phyloP scores from a whole-genome alignment of 2,888 invertebrate species.

The Strigamia crassipes region DNA sequence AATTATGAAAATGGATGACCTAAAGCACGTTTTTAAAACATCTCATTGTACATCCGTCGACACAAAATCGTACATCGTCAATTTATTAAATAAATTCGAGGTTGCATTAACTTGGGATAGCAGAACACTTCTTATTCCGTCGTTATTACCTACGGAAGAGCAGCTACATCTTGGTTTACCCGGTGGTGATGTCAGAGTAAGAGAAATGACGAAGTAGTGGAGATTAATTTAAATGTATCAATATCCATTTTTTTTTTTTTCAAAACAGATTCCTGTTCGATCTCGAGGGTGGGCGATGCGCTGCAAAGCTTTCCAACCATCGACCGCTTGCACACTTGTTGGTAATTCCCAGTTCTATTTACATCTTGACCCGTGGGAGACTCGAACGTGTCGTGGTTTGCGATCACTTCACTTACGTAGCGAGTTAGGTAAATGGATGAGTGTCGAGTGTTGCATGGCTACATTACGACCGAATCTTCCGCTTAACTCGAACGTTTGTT shows the following conservation, averaged over 20 bases:
- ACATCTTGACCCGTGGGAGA: constrained; percentile 48
- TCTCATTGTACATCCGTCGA: constrained; percentile 73
- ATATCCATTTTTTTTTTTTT: background rate
- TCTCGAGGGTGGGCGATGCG: constrained; percentile 71
- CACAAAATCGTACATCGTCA: constrained; percentile 80
- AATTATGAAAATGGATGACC: constrained; percentile 90
- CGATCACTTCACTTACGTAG: constrained; percentile 37
- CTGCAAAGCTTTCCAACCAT: constrained; percentile 65
- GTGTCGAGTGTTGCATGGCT: constrained; percentile 10
- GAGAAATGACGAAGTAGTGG: constrained; percentile 45
- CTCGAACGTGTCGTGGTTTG: background rate
- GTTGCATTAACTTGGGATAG: constrained; percentile 96
- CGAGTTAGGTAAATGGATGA: constrained; percentile 27
- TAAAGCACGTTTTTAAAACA: constrained; percentile 90
- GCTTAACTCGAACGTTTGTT: constrained; percentile 12
- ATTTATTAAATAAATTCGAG: constrained; percentile 93
- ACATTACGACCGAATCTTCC: background rate
- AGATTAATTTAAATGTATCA: background rate
- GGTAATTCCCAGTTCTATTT: constrained; percentile 55
- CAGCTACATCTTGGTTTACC: constrained; percentile 64
- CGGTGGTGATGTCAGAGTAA: constrained; percentile 58
- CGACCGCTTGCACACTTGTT: constrained; percentile 56
- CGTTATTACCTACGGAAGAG: constrained; percentile 79
- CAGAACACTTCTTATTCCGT: constrained; percentile 85
- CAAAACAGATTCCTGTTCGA: constrained; percentile 65